Percentiles rank a stretch among this genome's conserved stretches.
Conservation (phyloP, 2,113 vertebrate genomes). For the Himantopus leucocephalus region DNA sequence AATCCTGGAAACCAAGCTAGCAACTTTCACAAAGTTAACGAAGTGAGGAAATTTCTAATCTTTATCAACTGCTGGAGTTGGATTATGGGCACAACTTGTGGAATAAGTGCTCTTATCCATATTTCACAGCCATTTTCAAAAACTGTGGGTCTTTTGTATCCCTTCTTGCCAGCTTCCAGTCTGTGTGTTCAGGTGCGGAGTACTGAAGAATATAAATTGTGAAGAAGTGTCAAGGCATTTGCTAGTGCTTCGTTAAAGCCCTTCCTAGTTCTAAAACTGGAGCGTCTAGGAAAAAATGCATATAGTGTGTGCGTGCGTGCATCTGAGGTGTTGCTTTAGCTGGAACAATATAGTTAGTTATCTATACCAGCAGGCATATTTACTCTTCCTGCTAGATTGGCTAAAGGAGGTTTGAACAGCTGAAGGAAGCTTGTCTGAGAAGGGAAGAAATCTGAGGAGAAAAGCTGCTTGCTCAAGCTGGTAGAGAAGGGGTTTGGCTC, state of each 20-base stretch:
- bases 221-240: background rate
- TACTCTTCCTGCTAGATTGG: background rate
- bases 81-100: background rate
- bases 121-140: background rate
- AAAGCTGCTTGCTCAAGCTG: background rate
- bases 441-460: background rate
- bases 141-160: background rate
- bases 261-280: background rate
- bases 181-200: background rate
- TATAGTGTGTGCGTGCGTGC: accelerated
- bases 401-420: background rate
- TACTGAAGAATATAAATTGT: background rate
- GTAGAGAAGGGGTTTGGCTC: background rate
- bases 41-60: background rate
- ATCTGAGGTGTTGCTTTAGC: background rate
- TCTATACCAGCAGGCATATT: background rate
- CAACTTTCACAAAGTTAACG: background rate
- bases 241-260: background rate
- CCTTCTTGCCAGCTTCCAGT: background rate
- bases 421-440: background rate
- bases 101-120: background rate
- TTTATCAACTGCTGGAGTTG: background rate
- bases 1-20: background rate
- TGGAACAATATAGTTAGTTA: background rate
- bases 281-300: background rate